Conservation (phyloP, 2,113 vertebrate genomes). For the Pyrgilauda ruficollis region DNA sequence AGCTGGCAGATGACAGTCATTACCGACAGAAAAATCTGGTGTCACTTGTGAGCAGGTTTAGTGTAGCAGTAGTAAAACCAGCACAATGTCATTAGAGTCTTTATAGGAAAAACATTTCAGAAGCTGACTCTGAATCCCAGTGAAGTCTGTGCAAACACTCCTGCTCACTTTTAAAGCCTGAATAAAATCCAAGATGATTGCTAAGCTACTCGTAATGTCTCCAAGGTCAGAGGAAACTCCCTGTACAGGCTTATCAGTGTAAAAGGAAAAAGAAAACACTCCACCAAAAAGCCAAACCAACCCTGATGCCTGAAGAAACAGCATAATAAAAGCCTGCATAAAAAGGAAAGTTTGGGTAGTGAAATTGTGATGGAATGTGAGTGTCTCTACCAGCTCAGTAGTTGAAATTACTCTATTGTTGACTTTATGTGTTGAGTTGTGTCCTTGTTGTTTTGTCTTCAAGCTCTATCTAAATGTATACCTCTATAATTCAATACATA, state of each 20-base stretch:
- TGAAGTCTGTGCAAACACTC: slow-evolving; percentile 29
- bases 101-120: slow-evolving; percentile 2
- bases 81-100: slow-evolving; percentile 16
- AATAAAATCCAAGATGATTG: slow-evolving; percentile 4
- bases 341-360: background rate
- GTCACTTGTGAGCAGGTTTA: background rate
- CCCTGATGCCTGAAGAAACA: background rate
- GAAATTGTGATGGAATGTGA: background rate
- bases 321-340: background rate
- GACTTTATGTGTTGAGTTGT: background rate
- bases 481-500: background rate
- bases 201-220: background rate
- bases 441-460: background rate
- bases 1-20: background rate
- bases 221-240: slow-evolving; percentile 29
- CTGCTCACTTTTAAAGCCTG: slow-evolving; percentile 1
- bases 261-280: background rate
- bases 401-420: background rate
- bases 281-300: background rate
- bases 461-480: background rate
- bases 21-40: background rate
- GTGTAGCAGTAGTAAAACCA: background rate
- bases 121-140: background rate
- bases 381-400: background rate
- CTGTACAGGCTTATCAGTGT: background rate